Evolutionary conservation across 2,888 invertebrate species (phyloP).

Genomic region (Athalia cordata): DNA sequence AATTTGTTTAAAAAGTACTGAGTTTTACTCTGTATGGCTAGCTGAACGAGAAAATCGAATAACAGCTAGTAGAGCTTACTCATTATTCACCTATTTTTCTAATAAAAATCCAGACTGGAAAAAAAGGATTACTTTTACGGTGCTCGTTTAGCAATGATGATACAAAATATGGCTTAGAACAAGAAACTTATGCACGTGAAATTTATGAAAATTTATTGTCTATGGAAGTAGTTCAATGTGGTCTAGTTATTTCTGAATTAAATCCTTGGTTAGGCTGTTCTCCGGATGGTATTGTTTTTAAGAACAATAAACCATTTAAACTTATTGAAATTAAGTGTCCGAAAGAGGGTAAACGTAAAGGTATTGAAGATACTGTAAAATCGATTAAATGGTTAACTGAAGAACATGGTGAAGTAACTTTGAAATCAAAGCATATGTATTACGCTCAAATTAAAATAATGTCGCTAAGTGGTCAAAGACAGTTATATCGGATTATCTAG

Average conservation of each 20-base stretch:
- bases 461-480: too few species aligned
- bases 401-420: background rate
- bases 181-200: conserved; percentile 30
- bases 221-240: conserved; percentile 37
- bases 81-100: conserved; percentile 24
- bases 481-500: too few species aligned
- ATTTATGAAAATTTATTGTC: conserved; percentile 16
- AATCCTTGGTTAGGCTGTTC: conserved; percentile 41
- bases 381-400: background rate
- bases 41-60: conserved; percentile 37
- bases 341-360: background rate
- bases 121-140: conserved; percentile 45
- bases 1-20: conserved; percentile 25
- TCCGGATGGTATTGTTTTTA: conserved; percentile 24
- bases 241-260: conserved; percentile 29
- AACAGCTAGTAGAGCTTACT: conserved; percentile 31
- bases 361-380: conserved; percentile 1
- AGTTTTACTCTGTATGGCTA: conserved; percentile 32
- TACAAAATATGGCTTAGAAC: conserved; percentile 33
- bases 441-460: conserved; percentile 42
- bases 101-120: conserved; percentile 45
- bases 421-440: conserved; percentile 7
- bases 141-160: conserved; percentile 12
- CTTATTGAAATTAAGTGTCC: conserved; percentile 25
- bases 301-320: background rate